Percentiles rank a stretch among this genome's conserved stretches.
Conservation (phyloP, 1,140 invertebrate species). For the Artemia franciscana region DNA sequence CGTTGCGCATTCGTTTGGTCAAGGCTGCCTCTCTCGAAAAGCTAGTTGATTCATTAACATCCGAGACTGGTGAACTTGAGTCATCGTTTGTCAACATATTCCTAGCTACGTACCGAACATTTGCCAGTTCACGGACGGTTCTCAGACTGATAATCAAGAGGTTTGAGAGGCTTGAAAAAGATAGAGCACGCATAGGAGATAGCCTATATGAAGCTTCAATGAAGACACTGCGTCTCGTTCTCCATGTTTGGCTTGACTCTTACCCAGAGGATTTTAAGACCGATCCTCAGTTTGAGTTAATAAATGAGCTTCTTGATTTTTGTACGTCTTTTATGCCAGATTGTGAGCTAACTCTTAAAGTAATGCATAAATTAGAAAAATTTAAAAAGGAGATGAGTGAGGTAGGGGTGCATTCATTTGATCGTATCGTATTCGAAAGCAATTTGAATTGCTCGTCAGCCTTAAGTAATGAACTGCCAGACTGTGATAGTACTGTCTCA, state of each 20-base stretch:
- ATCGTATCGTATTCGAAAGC: not conserved
- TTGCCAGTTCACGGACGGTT: conserved; percentile 54
- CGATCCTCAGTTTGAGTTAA: conserved; percentile 51
- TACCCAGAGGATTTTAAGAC: conserved; percentile 90
- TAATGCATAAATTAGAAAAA: conserved; percentile 33
- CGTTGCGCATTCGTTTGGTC: conserved; percentile 78
- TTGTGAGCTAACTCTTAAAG: conserved; percentile 55
- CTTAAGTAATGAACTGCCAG: not conserved
- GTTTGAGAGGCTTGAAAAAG: conserved; percentile 18
- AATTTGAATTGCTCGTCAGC: not conserved
- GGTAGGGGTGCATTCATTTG: not conserved
- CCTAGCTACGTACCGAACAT: conserved; percentile 75
- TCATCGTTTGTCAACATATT: conserved; percentile 95
- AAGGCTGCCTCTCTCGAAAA: conserved; percentile 86
- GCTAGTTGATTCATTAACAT: conserved; percentile 72
- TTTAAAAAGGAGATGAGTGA: conserved; percentile 24
- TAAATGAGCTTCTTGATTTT: conserved; percentile 58
- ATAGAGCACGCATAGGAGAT: not conserved
- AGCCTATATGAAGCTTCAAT: not conserved
- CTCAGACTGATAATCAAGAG: conserved; percentile 52
- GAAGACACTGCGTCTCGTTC: conserved; percentile 47
- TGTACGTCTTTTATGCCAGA: conserved; percentile 51
- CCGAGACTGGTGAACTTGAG: conserved; percentile 82
- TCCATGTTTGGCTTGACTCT: conserved; percentile 89
- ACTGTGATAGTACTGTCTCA: conserved; percentile 6